Conservation (phyloP, 2,113 vertebrate genomes). For the Meleagris gallopavo region DNA sequence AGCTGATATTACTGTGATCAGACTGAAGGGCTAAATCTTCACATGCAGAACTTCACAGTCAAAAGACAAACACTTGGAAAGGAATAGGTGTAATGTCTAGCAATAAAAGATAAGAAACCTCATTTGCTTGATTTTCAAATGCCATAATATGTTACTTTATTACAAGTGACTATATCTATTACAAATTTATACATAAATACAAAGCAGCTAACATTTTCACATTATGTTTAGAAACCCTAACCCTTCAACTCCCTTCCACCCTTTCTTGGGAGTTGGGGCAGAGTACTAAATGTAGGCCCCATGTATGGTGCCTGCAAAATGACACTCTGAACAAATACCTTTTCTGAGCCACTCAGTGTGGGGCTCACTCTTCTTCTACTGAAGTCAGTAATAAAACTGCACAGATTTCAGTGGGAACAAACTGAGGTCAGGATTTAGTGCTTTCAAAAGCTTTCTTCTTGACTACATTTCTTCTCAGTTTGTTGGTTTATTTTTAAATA, state of each 20-base stretch:
- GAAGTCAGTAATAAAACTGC: neutral
- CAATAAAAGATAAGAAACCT: neutral
- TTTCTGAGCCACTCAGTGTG: neutral
- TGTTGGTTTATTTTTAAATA: neutral
- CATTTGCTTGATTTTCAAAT: neutral
- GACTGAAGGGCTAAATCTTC: neutral
- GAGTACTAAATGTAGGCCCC: neutral
- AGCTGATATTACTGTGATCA: neutral
- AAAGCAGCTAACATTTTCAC: neutral
- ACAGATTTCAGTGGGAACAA: neutral
- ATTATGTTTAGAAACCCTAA: neutral
- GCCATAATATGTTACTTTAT: neutral
- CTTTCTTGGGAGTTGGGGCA: neutral
- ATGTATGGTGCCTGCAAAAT: accelerated
- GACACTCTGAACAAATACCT: neutral
- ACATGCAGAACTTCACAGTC: neutral
- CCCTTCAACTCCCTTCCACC: neutral
- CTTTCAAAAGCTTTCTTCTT: neutral
- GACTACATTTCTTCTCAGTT: neutral
- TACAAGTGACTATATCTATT: neutral
- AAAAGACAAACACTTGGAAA: neutral
- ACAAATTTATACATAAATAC: neutral
- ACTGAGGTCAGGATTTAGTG: neutral
- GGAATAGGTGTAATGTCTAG: neutral
- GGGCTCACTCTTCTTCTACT: neutral